Conservation (phyloP, 2,113 vertebrate species). For the Xiphophorus couchianus region DNA sequence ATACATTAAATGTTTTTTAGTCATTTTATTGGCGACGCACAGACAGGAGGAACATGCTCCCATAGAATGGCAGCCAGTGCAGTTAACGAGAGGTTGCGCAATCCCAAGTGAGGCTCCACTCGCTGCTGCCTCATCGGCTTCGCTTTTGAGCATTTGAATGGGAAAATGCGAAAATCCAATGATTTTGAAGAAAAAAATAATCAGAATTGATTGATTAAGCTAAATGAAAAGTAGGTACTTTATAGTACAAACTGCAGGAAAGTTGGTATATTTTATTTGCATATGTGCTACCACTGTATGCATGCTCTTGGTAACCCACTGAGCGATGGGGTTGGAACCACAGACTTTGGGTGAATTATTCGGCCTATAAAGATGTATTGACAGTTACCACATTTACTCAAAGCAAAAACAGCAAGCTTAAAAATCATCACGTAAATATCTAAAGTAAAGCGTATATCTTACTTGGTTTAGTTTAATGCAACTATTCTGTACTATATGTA, state of each 20-base stretch:
- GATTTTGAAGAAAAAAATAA: too few species aligned
- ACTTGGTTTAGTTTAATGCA: neutral
- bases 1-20: too few species aligned
- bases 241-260: neutral
- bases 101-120: too few species aligned
- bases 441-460: slow-evolving; percentile 6
- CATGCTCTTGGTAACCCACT: slow-evolving; percentile 41
- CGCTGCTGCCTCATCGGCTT: too few species aligned
- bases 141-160: too few species aligned
- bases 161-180: too few species aligned
- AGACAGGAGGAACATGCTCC: too few species aligned
- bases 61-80: too few species aligned
- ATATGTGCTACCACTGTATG: neutral
- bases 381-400: slow-evolving; percentile 72
- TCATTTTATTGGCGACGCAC: too few species aligned
- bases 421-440: neutral
- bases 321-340: slow-evolving; percentile 23
- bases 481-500: neutral
- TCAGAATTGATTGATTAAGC: too few species aligned
- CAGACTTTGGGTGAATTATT: slow-evolving; percentile 67
- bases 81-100: too few species aligned
- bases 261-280: neutral
- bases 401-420: slow-evolving; percentile 45
- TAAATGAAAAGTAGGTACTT: too few species aligned
- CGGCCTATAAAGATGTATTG: slow-evolving; percentile 71